A percentile compares a stretch with the other conserved stretches of the same genome.
Conservation (phyloP, 2,113 vertebrate genomes). For the Psephotus haematonotus region DNA sequence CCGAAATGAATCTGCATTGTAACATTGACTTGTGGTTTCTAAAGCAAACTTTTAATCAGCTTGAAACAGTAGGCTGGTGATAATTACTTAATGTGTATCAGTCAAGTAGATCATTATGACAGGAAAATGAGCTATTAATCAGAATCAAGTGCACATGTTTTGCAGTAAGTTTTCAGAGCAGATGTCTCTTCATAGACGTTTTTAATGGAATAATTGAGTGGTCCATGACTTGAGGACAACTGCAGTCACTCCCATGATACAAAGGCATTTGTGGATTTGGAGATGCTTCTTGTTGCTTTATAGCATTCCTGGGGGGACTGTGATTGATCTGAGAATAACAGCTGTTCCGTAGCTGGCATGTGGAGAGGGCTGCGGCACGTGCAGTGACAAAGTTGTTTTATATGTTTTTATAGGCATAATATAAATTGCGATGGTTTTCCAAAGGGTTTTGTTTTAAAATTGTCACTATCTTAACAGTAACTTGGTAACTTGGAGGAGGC, state of each 20-base stretch:
- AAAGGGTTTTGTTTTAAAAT: background rate
- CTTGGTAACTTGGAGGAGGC: background rate
- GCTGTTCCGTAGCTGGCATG: background rate
- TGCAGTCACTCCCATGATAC: background rate
- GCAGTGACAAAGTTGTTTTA: background rate
- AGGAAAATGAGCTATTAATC: background rate
- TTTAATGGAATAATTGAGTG: slow-evolving; percentile 18
- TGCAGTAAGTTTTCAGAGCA: background rate
- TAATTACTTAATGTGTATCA: slow-evolving; percentile 7
- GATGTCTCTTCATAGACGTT: background rate
- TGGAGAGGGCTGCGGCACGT: background rate
- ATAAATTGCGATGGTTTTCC: background rate
- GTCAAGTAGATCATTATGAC: slow-evolving; percentile 1
- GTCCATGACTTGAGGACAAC: background rate
- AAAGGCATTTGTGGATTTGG: background rate
- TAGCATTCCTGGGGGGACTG: background rate
- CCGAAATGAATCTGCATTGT: background rate
- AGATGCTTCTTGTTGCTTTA: background rate
- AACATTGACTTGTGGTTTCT: background rate
- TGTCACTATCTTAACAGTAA: background rate
- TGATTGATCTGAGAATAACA: background rate
- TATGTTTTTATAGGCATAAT: background rate
- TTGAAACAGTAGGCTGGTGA: background rate
- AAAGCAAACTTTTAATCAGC: slow-evolving; percentile 23
- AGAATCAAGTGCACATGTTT: background rate